Conservation (phyloP, 2,888 invertebrate genomes). For the Strigamia transsilvanica region DNA sequence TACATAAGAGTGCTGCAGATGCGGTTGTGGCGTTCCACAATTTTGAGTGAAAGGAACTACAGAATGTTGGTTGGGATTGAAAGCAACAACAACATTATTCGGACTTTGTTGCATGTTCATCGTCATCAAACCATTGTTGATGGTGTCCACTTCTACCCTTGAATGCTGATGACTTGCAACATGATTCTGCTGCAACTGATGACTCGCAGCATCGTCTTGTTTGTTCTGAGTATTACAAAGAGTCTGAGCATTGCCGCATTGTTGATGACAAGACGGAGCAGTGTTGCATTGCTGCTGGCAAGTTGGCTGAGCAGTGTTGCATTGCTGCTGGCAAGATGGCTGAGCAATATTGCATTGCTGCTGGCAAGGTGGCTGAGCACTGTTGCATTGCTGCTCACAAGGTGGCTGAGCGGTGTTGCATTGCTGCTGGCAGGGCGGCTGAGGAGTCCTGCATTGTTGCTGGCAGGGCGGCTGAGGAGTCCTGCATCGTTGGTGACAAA, state of each 20-base stretch:
- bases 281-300: not conserved
- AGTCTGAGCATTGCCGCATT: not conserved
- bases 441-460: not conserved
- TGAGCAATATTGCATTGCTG: not conserved
- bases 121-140: not conserved
- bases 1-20: not conserved
- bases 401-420: not conserved
- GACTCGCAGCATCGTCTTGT: slow-evolving; percentile 53
- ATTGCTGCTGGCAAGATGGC: not conserved
- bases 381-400: slow-evolving; percentile 50
- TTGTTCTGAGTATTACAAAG: slow-evolving; percentile 37
- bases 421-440: not conserved
- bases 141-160: not conserved
- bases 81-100: not conserved
- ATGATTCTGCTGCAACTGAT: slow-evolving; percentile 55
- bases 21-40: not conserved
- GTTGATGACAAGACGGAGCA: not conserved
- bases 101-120: not conserved
- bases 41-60: not conserved
- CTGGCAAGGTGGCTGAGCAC: slow-evolving; percentile 54
- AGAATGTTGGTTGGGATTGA: not conserved
- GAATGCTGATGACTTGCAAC: not conserved
- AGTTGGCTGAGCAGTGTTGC: not conserved
- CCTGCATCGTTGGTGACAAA: not conserved
- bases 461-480: not conserved